phyloP scores from a whole-genome alignment of 2,888 invertebrate genomes.

The Protonemura montana region DNA sequence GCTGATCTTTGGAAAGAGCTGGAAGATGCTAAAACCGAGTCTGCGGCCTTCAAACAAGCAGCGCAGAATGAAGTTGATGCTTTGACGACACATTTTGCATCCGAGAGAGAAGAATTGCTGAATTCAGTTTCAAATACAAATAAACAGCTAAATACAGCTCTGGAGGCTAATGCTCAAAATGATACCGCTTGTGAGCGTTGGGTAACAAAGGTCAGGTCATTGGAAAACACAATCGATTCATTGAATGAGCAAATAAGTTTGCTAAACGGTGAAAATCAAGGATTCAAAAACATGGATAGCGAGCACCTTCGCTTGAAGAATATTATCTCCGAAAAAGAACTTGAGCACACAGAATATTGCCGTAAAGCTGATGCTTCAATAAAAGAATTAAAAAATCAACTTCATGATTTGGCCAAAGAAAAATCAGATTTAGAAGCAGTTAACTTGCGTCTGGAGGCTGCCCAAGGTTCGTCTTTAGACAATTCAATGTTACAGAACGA shows the following conservation, averaged over 20 bases:
- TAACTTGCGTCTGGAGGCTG: not conserved
- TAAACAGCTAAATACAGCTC: not conserved
- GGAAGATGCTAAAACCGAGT: slow-evolving; percentile 45
- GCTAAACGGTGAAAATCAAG: not conserved
- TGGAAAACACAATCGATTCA: slow-evolving; percentile 17
- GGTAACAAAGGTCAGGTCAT: not conserved
- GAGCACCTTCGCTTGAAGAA: slow-evolving; percentile 44
- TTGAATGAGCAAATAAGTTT: not conserved
- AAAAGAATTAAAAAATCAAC: not conserved
- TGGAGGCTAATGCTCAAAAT: not conserved
- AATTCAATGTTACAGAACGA: slow-evolving; percentile 28
- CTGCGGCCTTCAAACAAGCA: not conserved
- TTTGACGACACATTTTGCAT: not conserved
- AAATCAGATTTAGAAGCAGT: slow-evolving; percentile 3
- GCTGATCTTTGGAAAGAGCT: slow-evolving; percentile 53
- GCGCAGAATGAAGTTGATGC: slow-evolving; percentile 23
- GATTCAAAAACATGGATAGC: slow-evolving; percentile 21
- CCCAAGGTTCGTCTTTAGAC: slow-evolving; percentile 13
- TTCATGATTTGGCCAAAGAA: not conserved
- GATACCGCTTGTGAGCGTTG: not conserved
- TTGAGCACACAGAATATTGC: not conserved
- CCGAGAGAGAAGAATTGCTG: slow-evolving; percentile 10
- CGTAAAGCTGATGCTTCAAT: not conserved
- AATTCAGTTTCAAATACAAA: not conserved
- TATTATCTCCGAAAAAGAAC: not conserved